These are phyloP conservation scores for Oligia strigilis DNA, from an alignment of 2,888 invertebrate genomes.

Conservation along the genomic window DNA sequence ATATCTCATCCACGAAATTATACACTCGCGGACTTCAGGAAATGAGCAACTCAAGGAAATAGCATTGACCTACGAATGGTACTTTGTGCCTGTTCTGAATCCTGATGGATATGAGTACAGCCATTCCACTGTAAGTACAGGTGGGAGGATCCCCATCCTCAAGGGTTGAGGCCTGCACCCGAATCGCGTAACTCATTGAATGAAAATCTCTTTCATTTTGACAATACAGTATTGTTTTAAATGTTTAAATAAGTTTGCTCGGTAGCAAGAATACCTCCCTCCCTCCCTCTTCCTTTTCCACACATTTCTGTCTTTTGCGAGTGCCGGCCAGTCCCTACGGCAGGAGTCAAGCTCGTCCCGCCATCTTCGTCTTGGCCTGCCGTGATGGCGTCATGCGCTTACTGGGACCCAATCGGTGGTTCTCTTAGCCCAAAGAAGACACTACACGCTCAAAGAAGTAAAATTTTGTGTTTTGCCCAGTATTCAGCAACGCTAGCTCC, in stretches of 20 bases:
- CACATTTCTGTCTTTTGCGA: too few relatives aligned
- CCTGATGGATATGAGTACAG: conserved; percentile 71
- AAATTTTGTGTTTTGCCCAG: neutral
- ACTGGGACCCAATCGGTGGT: too few relatives aligned
- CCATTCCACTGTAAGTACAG: conserved; percentile 32
- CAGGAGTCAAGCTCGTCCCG: too few relatives aligned
- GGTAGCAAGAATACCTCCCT: neutral
- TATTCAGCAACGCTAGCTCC: neutral
- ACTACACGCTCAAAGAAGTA: neutral
- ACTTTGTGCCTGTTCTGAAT: conserved; percentile 65
- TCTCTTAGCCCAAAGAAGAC: too few relatives aligned
- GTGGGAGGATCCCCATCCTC: neutral
- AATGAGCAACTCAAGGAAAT: conserved; percentile 18
- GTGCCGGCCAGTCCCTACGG: too few relatives aligned
- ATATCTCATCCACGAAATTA: conserved; percentile 89
- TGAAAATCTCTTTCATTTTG: neutral
- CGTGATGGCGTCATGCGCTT: too few relatives aligned
- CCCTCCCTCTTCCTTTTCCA: too few relatives aligned
- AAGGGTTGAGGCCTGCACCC: too few relatives aligned
- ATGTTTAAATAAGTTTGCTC: neutral
- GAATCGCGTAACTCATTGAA: neutral
- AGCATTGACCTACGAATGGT: conserved; percentile 60
- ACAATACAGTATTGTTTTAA: neutral
- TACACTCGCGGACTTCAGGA: conserved; percentile 67
- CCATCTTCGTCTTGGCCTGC: too few relatives aligned